Base-by-base conservation (phyloP, 2,888 invertebrate species). In the Fabriciana adippe region DNA sequence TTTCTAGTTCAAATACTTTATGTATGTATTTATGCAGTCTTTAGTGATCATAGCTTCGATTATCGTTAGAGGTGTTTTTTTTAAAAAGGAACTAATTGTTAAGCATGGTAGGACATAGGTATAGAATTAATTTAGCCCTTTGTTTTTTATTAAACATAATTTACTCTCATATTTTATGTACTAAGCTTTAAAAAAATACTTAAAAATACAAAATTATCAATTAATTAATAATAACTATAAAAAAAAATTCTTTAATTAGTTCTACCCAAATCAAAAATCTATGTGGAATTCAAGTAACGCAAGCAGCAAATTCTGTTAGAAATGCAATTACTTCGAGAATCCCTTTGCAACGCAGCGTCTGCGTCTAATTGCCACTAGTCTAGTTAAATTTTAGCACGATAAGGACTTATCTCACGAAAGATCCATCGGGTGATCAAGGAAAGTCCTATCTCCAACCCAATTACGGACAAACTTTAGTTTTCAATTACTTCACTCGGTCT, bases 401-500 rank as follows among this genome's bases (percentile, higher is more conserved):
- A 74, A 74, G 74, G 76, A 72, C 68, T 75, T 73, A 76, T 76
- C 73, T 74, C 70, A 70, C 68, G 67, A 70, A 74, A 77, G 75
- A 77, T 77, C 76, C 76, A 75, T 75, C 71, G 74, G 73, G 73
- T 77, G 76, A 77, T 77, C 76, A 76, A 74, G 73, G 75, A 72
- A 75, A 76, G 73, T 72, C 74, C 72, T 70, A 72, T 74, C 72
- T 75, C 59, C 61, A 71, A 74, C 73, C 73, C 72, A 75, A 76
- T 77, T 77, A 75, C 72, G 70, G 73, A 50, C 73, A 70, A 76
- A 77, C 75, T 76, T 75, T 72, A 76, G 74, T 75, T 74, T 70
- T 73, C 74, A 77, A 75, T 75, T 72, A 77, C 74, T 73, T 72
- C 72, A 74, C 75, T 76, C 69, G 74, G 71, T 75, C 72, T 67